These are phyloP conservation scores for Druceiella hillmani DNA, from an alignment of 2,888 invertebrate species.

Conservation along the genomic window DNA sequence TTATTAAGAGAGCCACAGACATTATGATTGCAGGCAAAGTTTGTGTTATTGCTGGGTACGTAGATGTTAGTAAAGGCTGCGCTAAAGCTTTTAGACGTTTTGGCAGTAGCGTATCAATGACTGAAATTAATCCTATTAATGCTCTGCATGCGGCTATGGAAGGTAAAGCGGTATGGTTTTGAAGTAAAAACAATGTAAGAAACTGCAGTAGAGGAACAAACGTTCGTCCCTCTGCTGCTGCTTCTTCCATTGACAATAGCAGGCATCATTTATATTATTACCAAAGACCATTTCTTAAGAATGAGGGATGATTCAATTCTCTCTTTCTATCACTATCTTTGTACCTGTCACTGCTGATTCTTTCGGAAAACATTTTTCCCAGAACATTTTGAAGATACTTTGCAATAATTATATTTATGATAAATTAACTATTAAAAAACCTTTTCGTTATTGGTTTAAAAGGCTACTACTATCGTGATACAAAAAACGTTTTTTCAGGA, in stretches of 20 bases:
- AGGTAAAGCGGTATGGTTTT: no score
- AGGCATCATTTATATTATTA: constrained; percentile 80
- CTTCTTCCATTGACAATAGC: no score
- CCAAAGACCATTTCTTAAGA: constrained; percentile 65
- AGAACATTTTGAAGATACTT: no score
- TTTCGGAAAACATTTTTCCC: no score
- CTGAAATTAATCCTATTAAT: constrained; percentile 92
- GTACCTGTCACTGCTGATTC: no score
- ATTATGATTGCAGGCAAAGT: constrained; percentile 94
- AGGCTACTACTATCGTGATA: no score
- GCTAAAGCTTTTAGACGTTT: constrained; percentile 82
- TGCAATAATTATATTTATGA: no score
- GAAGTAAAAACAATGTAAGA: constrained; percentile 87
- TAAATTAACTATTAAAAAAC: no score
- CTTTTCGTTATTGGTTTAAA: no score
- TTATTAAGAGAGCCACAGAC: constrained; percentile 90
- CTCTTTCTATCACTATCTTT: no score
- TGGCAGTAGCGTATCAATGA: constrained; percentile 82
- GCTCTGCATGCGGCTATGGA: constrained; percentile 91
- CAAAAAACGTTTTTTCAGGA: no score
- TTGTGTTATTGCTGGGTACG: constrained; percentile 86
- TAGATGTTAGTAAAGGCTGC: constrained; percentile 95
- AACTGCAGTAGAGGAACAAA: constrained; percentile 72
- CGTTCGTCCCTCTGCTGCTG: no score
- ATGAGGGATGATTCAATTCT: constrained; percentile 91